Base-by-base conservation (phyloP, 2,888 invertebrate genomes). In the Pyrrhosoma nymphula region DNA sequence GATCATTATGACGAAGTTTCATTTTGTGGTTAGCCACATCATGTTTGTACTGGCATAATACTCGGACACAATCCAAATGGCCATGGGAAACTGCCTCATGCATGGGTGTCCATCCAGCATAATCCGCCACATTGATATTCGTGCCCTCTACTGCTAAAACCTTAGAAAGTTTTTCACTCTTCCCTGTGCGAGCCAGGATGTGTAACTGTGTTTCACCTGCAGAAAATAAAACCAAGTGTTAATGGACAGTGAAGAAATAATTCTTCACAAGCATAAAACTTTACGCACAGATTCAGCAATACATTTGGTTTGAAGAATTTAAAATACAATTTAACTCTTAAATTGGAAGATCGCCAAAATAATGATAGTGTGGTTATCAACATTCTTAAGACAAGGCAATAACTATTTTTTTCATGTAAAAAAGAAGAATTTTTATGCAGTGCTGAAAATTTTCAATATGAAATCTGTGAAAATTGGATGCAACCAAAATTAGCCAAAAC, bases 71-170 rank as follows among this genome's bases (percentile, higher is more conserved):
- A 47, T 69, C 93, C 93, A 93, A 47, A 4, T 69, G 63, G 26
- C 75, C 69, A 47, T 63, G 63, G 35, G 93, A 26, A 63, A 69
- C 69, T 69, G 93, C 93, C n/a, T 93, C 93, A 55, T 93, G 93
- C n/a, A 93, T 10, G 26, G 93, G n/a, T 12, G 93, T 93, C 93
- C 93, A 93, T 47, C 93, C 93, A n/a, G 93, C 93, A 93, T 93
- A 75, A 69, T 93, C 93, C 20, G 47, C 93, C 14, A 93, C 14
- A 26, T 93, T 93, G 2, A 93, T 93, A 16, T 47, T 69, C 26
- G 14, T 26, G 16, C 93, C 93, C 14, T 69, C 69, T n/a, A 75
- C 75, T 12, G 35, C 39, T 6, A 93, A 39, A 47, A 26, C 18
- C 69, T 75, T 26, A 0, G 39, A 69, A 39, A 93, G 75, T 23